Percentiles rank a stretch among this genome's conserved stretches.
phyloP scores from a whole-genome alignment of 2,797 vertebrate species.

The Ambastaia sidthimunki region DNA sequence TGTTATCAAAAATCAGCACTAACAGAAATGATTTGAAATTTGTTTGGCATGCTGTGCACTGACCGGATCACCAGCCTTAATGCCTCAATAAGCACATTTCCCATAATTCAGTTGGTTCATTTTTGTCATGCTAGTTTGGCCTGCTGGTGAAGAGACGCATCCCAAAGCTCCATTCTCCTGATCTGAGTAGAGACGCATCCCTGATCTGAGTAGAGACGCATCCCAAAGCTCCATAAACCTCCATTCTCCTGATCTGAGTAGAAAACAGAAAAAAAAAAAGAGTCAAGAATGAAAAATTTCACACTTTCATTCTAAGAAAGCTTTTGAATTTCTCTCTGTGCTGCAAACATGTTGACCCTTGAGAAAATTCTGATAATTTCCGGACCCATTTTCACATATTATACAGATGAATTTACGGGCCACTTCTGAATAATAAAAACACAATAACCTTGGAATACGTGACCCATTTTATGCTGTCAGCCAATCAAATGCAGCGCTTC shows the following conservation, averaged over 20 bases:
- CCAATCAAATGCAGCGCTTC: conserved; percentile 30
- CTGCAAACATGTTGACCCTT: not conserved
- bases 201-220: no score
- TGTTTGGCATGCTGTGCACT: conserved; percentile 65
- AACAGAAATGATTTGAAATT: conserved; percentile 32
- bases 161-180: no score
- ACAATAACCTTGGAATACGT: conserved; percentile 32
- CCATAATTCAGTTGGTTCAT: conserved; percentile 66
- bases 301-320: not conserved
- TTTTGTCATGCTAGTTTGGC: conserved; percentile 61
- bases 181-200: no score
- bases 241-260: no score
- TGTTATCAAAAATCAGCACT: not conserved
- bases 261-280: conserved; percentile 56
- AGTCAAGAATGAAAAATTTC: not conserved
- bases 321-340: not conserved
- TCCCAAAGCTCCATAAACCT: no score
- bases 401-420: not conserved
- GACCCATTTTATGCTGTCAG: conserved; percentile 33
- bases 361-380: not conserved
- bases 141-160: no score
- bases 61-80: conserved; percentile 49
- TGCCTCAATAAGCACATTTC: conserved; percentile 61
- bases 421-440: conserved; percentile 23
- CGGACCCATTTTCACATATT: conserved; percentile 20